Percentiles rank a stretch among this genome's conserved stretches.
These are phyloP conservation scores for Orchesellides sinensis DNA, from an alignment of 2,888 invertebrate genomes.

Conservation along the genomic window DNA sequence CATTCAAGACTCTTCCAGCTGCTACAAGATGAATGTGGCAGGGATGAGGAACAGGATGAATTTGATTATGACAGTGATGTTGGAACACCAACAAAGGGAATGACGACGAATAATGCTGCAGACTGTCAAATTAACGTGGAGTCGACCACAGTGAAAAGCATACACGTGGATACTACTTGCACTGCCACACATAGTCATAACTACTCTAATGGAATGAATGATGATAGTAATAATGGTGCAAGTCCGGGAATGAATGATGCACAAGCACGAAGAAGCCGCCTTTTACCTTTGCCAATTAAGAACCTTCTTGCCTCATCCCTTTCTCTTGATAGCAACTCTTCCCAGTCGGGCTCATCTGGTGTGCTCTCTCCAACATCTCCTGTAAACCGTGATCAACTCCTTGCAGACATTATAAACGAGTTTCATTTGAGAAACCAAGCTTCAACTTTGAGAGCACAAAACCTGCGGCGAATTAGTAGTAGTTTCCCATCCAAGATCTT, in stretches of 20 bases:
- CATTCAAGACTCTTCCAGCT: slow-evolving; percentile 85
- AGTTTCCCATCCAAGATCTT: slow-evolving; percentile 75
- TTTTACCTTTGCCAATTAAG: slow-evolving; percentile 68
- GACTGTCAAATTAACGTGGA: slow-evolving; percentile 63
- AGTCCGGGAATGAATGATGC: slow-evolving; percentile 58
- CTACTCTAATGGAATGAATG: slow-evolving; percentile 29
- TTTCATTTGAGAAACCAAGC: slow-evolving; percentile 71
- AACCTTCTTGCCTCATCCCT: slow-evolving; percentile 65
- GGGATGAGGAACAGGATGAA: slow-evolving; percentile 76
- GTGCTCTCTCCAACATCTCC: slow-evolving; percentile 74
- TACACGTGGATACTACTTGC: slow-evolving; percentile 11
- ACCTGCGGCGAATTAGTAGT: slow-evolving; percentile 55
- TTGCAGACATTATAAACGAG: slow-evolving; percentile 74
- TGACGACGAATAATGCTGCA: slow-evolving; percentile 2
- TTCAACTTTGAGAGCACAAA: slow-evolving; percentile 49
- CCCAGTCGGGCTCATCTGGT: slow-evolving; percentile 73
- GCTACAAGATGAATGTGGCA: slow-evolving; percentile 81
- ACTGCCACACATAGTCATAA: slow-evolving; percentile 6
- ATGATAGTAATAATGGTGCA: slow-evolving; percentile 30
- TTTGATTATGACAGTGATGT: slow-evolving; percentile 74
- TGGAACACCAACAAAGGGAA: slow-evolving; percentile 20
- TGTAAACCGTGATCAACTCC: slow-evolving; percentile 73
- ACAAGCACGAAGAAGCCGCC: slow-evolving; percentile 63
- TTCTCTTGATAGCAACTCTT: slow-evolving; percentile 71
- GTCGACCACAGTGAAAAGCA: background rate